Base-by-base conservation (phyloP, 2,797 vertebrate species). In the Falco columbarius region DNA sequence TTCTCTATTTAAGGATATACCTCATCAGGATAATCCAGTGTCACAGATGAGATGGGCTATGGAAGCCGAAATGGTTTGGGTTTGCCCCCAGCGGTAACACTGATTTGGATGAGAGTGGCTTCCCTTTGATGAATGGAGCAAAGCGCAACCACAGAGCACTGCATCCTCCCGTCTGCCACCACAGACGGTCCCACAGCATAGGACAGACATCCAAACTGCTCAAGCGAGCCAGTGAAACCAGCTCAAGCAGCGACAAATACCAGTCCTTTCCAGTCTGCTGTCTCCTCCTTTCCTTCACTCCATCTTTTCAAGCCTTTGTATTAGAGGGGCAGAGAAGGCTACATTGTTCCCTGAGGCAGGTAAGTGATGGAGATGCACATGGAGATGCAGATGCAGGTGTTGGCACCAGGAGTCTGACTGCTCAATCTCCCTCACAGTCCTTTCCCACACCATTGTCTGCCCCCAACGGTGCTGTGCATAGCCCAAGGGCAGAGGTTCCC, bases 81-180 rank as follows among this genome's bases (percentile, higher is more conserved):
- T 14, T 68, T 81, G 47, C 8, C 6, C 21, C 6, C 47, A 68
- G 44, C 3, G 7, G 17, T 63, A 66, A 24, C 47, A 13, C 16
- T 34, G 14, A 17, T 22, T 52, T 67, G 20, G 3, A 51, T 0
- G 9, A 80, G 19, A 65, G 56, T 0, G 1, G 6, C 7, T 81
- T 55, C 21, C 23, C 44, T 59, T 47, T 56, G 49, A 59, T 14
- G 36, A 63, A 30, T 1, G 4, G 29, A 24, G 34, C 2, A 6
- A 91, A 82, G 67, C 10, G 34, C 14, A 66, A 29, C 20, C 5
- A 2, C 34, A 71, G 61, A 77, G 49, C 47, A 15, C 22, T 20
- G 15, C 32, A 13, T 52, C 27, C 47, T 80, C 1, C 1, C 0
- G 3, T 32, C 74, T 73, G 14, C 20, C 19, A 24, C 13, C 40